Evolutionary conservation across 2,113 vertebrate species (phyloP), one percentile per base, ranked within the genome.

Genomic region (Caracal caracal): DNA sequence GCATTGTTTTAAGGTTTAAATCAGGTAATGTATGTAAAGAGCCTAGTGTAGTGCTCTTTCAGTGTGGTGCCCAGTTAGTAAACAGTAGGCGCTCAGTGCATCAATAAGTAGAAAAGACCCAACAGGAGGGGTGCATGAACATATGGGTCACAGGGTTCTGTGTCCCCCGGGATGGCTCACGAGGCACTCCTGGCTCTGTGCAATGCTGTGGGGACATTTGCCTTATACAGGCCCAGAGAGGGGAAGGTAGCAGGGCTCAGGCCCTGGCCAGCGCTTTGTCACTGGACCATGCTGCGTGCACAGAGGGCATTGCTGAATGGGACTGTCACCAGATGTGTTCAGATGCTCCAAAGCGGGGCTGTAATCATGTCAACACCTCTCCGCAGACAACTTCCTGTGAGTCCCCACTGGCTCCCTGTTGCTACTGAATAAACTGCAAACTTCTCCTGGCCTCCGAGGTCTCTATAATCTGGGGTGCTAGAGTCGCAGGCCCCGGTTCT

Each of bases 81-180:
- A 65, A 37, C 40, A 53, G 10, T 30, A 61, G 75, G 65, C 17
- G 53, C 65, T 94, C 63, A 82, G 11, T 68, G 33, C 16, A 70
- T 10, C 70, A 20, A 20, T 1, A 6, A 33, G 13, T n/a, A 24
- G 33, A 5, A 79, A 12, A 51, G 3, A 17, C 35, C 33, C 37
- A 26, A 0, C 0, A 26, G 24, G 2, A 3, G 19, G 10, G 9
- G 26, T 2, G 3, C 5, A 0, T 0, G 2, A 35, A 24, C 17
- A 1, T 5, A 6, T 3, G 4, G 26, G 13, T 40, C 61, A 59
- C 6, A 10, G 24, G 16, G 33, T 8, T 10, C 5, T 6, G 47
- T 37, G 71, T 26, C 43, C 53, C 2, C 2, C 16, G 5, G 59
- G 15, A n/a, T 16, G 19, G 0, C 40, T 53, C 28, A n/a, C 16